Conservation (phyloP, 1,140 invertebrate genomes). For the Caenorhabditis tropicalis region DNA sequence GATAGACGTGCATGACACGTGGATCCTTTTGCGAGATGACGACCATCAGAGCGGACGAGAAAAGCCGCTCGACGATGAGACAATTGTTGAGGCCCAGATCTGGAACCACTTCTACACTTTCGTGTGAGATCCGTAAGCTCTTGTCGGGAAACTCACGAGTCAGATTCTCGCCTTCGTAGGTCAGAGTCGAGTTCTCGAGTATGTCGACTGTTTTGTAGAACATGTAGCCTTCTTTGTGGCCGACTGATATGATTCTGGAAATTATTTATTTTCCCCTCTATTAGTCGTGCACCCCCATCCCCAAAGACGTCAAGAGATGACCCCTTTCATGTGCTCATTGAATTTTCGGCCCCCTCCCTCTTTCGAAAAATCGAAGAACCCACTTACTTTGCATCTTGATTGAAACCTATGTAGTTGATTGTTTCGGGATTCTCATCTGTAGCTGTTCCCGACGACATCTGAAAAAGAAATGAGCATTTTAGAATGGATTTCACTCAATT, state of each 20-base stretch:
- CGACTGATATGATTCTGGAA: constrained; percentile 40
- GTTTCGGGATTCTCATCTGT: background rate
- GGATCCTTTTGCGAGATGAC: constrained; percentile 89
- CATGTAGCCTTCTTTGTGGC: constrained; percentile 50
- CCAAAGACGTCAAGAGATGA: too few species aligned
- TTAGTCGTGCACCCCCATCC: background rate
- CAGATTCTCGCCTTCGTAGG: constrained; percentile 13
- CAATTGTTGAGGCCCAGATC: constrained; percentile 49
- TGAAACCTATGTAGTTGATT: constrained; percentile 56
- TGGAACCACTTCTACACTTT: constrained; percentile 22
- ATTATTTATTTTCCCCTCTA: background rate
- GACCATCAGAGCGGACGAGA: constrained; percentile 93
- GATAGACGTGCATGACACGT: constrained; percentile 91
- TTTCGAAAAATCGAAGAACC: background rate
- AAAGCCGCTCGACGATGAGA: constrained; percentile 91
- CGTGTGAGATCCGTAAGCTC: background rate
- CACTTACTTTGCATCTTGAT: constrained; percentile 58
- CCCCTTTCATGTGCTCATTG: too few species aligned
- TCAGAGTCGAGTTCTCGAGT: constrained; percentile 16
- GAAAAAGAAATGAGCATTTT: background rate
- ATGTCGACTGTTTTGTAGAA: constrained; percentile 50
- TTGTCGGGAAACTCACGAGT: background rate
- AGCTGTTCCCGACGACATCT: background rate
- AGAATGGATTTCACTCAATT: too few species aligned
- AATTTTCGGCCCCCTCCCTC: too few species aligned